Evolutionary conservation across 35 echinoderm and acorn worm species (phyloP), one percentile per base, ranked within the genome.

Genomic region (Stichopus chloronotus): DNA sequence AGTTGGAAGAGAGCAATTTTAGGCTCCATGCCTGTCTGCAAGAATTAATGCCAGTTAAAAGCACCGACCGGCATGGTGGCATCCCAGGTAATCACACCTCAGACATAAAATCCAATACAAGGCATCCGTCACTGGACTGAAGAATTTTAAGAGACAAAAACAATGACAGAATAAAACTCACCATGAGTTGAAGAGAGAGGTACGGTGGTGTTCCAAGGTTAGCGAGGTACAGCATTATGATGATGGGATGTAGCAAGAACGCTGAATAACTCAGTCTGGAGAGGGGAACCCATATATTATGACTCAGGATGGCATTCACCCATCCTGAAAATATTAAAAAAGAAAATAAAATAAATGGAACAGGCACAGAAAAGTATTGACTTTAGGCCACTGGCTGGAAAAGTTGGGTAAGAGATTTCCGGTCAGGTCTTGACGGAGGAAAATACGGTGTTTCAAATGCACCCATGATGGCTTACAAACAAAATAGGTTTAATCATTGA

Each of bases 181-280:
- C 84, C 76, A 78, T 88, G 12, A 88, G 52, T 78, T 53, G 58
- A 60, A 83, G 65, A 16, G 92, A 84, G 2, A 93, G 52, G 43
- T 83, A 84, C 19, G 69, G 61, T 13, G 69, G 25, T 93, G 63
- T 57, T n/a, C 79, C 83, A 13, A 79, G 25, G 21, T 57, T 78
- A 20, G 69, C 71, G 56, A 92, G 84, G 92, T 94, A 98, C 21
- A 89, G 11, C 6, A 76, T 7, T 4, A 96, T 93, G 14, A 98
- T 52, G 9, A 98, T 93, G 14, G 95, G 93, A 55, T 98, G 97
- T 10, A 98, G 14, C 11, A 98, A 87, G 82, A 95, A 98, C 22
- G 95, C 86, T 1, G 95, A 79, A 87, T 94, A 98, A 8, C 91
- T 96, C 55, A 98, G 83, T 52, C 97, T 72, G 59, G 93, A 85